Evolutionary conservation across 2,797 vertebrate species (phyloP), one percentile per base, ranked within the genome.

Genomic region (Bothrops alternatus): DNA sequence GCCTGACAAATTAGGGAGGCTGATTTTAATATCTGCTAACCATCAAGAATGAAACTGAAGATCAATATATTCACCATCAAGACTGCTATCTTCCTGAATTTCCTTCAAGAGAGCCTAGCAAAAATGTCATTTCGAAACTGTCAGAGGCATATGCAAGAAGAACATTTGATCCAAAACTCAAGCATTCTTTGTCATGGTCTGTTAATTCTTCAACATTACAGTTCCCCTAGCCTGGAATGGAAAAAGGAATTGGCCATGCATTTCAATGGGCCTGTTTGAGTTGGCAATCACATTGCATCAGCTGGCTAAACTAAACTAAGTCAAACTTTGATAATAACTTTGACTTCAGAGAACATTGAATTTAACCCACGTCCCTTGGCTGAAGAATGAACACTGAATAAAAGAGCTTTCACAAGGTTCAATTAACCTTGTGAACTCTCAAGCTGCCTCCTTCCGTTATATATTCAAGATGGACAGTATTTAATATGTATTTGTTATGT

Each of bases 11-110:
- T 47, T 90, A 8, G 8, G 6, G 37, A 6, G 16, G 32, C 69
- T 10, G 42, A 11, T 56, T 90, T 87, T 90, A 56, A 87, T 90
- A 78, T 92, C 73, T 90, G 50, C 58, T 86, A 63, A 92, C 91
- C 63, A 73, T 87, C 58, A 78, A 87, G 55, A 90, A 87, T 89
- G 58, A 73, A 12, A 55, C 42, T 32, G 85, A 47, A 37, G 61
- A 93, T 90, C 61, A 58, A 87, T 73, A 53, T 13, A 26, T 20
- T 2, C 20, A 69, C 18, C 60, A 12, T 0, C n/a, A 69, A 55
- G 78, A 37, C 69, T 47, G 32, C 73, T 78, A n/a, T 87, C 87
- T 87, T 60, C 58, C 61, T 58, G 61, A 78, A 60, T 87, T 69
- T 18, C 8, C 55, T 93, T 23, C 61, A 25, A 82, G 73, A 12